Evolutionary conservation across 2,888 invertebrate genomes (phyloP), one percentile per base, ranked within the genome.

Genomic region (Eristalis arbustorum): DNA sequence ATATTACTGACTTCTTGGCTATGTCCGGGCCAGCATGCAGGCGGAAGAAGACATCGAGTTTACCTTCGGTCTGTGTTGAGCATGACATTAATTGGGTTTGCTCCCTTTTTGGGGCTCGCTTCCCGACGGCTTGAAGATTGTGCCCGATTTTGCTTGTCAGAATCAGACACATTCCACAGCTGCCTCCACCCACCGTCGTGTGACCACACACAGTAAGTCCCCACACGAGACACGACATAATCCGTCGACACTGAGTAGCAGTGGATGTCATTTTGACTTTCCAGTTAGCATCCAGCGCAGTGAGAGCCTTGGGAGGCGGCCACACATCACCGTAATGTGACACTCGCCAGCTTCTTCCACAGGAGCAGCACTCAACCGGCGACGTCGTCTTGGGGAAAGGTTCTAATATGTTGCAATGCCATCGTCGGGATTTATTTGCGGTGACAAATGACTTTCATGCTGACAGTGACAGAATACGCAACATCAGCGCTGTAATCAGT

Each of bases 401-500:
- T 66, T 77, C 72, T 49, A 75, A 42, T 64, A 76, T 57, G 49
- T 66, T 64, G 64, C 37, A 72, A 64, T 84, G 63, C 63, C 49
- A 57, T 63, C 14, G 59, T 72, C 11, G 14, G 72, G 72, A 61
- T 69, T 77, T 74, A 71, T 59, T 76, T 81, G 61, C 64, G 57
- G 59, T 81, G 82, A 85, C 85, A 82, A 85, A 81, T 81, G 73
- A 73, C 68, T 81, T 66, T 81, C 66, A 66, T 77, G 64, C 73
- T 62, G 74, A 77, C 81, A 69, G 69, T 82, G 66, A 66, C 73
- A 77, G 4, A 23, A 62, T 49, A 67, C 61, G 31, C 66, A 63
- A 31, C 79, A 71, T 42, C 71, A 74, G 73, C 75, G 61, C 14
- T 13, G 71, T 63, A 79, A 79, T 84, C 79, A 75, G 42, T 23